Evolutionary conservation across 92 coral and sea anemone species (phyloP).

Genomic region (Desmophyllum pertusum): DNA sequence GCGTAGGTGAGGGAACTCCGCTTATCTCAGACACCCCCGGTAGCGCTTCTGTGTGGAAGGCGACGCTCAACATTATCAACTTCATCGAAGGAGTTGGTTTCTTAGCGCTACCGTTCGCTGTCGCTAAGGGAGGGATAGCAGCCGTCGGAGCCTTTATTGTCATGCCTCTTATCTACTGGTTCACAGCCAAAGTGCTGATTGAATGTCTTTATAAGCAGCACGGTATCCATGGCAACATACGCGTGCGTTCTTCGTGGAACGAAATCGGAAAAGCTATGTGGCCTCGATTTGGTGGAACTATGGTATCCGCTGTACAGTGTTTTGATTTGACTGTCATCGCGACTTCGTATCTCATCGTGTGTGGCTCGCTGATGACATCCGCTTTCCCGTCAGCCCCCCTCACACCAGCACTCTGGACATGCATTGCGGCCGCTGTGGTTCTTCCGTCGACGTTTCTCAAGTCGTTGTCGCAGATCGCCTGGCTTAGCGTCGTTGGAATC

Average conservation of each 20-base stretch:
- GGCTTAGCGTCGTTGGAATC: conserved; percentile 61
- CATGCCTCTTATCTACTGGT: conserved; percentile 48
- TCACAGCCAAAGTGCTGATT: conserved; percentile 56
- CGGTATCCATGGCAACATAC: conserved; percentile 19
- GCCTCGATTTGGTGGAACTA: conserved; percentile 57
- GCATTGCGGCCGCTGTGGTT: conserved; percentile 49
- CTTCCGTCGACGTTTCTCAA: conserved; percentile 58
- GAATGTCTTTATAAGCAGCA: conserved; percentile 51
- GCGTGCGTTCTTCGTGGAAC: conserved; percentile 57
- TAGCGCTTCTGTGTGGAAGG: conserved; percentile 47
- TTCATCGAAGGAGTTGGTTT: conserved; percentile 63
- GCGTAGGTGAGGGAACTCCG: background rate
- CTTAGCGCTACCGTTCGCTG: conserved; percentile 66
- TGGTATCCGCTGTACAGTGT: conserved; percentile 32
- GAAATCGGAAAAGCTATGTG: conserved; percentile 60
- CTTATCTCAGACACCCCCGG: background rate
- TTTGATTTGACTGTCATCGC: conserved; percentile 40
- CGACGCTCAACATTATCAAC: conserved; percentile 56
- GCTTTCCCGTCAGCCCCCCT: conserved; percentile 45
- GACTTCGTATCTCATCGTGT: conserved; percentile 56
- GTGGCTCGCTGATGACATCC: conserved; percentile 57
- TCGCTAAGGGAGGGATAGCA: conserved; percentile 58
- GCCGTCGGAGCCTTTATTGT: conserved; percentile 44
- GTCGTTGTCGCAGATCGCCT: conserved; percentile 60
- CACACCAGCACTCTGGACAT: conserved; percentile 42